These are phyloP conservation scores for Tetramorium alpestre DNA, from an alignment of 1,140 invertebrate genomes.

Conservation along the genomic window DNA sequence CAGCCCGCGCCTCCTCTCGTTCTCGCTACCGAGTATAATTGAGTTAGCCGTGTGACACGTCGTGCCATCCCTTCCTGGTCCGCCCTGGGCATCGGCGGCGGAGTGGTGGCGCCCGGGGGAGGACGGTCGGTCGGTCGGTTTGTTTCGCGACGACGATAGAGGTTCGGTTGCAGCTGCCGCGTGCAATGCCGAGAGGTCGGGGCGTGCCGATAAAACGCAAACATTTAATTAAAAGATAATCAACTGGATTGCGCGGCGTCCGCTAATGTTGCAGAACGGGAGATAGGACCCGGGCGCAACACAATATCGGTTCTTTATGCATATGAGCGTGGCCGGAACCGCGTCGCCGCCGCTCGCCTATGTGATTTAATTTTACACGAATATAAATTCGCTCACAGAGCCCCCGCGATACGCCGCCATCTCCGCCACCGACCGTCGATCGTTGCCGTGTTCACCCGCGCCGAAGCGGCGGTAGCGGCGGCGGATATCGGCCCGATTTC, in stretches of 20 bases:
- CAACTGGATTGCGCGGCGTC: slow-evolving; percentile 76
- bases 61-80: slow-evolving; percentile 57
- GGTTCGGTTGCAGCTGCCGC: slow-evolving; percentile 63
- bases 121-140: background rate
- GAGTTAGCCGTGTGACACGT: slow-evolving; percentile 77
- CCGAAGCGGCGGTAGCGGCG: background rate
- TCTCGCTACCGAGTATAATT: slow-evolving; percentile 71
- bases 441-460: background rate
- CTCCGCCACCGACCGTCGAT: slow-evolving; percentile 41
- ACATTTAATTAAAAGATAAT: slow-evolving; percentile 85
- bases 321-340: slow-evolving; percentile 71
- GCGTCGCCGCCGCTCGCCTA: slow-evolving; percentile 47
- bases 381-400: slow-evolving; percentile 79
- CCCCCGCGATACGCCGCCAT: slow-evolving; percentile 56
- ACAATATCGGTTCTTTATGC: slow-evolving; percentile 81
- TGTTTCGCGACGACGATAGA: slow-evolving; percentile 58
- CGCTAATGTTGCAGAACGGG: slow-evolving; percentile 81
- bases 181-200: slow-evolving; percentile 67
- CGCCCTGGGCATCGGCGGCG: background rate
- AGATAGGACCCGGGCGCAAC: slow-evolving; percentile 72
- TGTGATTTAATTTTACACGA: slow-evolving; percentile 83
- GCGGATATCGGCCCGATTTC: slow-evolving; percentile 69
- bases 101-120: background rate
- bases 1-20: background rate
- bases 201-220: slow-evolving; percentile 80